These are phyloP conservation scores for Harpagifer antarcticus DNA, from an alignment of 2,797 vertebrate genomes.

Conservation along the genomic window DNA sequence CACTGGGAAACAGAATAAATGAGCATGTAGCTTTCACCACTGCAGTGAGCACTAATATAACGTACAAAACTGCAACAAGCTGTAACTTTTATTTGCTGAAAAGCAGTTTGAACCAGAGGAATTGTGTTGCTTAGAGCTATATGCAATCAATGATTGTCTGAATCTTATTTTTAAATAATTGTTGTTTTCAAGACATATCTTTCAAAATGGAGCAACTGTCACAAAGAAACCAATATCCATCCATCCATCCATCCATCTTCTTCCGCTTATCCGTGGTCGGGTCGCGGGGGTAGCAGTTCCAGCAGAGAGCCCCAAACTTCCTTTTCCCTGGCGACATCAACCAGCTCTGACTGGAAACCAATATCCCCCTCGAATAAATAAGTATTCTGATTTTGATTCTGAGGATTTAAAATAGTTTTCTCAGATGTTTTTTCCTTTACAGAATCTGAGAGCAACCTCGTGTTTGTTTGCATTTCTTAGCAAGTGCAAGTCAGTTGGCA, in stretches of 20 bases:
- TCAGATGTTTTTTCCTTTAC: conserved; percentile 7
- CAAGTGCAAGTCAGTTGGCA: conserved; percentile 21
- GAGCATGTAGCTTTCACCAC: conserved; percentile 63
- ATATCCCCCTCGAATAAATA: too few relatives aligned
- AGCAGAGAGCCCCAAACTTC: too few relatives aligned
- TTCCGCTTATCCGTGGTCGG: too few relatives aligned
- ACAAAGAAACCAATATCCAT: too few relatives aligned
- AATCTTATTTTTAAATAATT: too few relatives aligned
- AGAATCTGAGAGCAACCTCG: conserved; percentile 16
- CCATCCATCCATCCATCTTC: too few relatives aligned
- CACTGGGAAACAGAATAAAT: conserved; percentile 2
- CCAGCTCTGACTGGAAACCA: too few relatives aligned
- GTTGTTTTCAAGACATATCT: too few relatives aligned
- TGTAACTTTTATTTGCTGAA: conserved; percentile 36
- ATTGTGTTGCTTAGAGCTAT: conserved; percentile 10
- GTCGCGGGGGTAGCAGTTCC: too few relatives aligned
- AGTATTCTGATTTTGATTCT: too few relatives aligned
- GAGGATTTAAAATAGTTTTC: conserved; percentile 2
- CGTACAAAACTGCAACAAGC: conserved; percentile 8
- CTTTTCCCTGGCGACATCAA: too few relatives aligned
- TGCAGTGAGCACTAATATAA: conserved; percentile 26
- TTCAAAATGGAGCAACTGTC: too few relatives aligned
- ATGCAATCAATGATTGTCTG: not conserved
- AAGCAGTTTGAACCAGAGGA: not conserved
- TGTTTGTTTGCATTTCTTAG: conserved; percentile 35